Evolutionary conservation across 2,797 vertebrate species (phyloP).

Genomic region (Thalassophryne amazonica): DNA sequence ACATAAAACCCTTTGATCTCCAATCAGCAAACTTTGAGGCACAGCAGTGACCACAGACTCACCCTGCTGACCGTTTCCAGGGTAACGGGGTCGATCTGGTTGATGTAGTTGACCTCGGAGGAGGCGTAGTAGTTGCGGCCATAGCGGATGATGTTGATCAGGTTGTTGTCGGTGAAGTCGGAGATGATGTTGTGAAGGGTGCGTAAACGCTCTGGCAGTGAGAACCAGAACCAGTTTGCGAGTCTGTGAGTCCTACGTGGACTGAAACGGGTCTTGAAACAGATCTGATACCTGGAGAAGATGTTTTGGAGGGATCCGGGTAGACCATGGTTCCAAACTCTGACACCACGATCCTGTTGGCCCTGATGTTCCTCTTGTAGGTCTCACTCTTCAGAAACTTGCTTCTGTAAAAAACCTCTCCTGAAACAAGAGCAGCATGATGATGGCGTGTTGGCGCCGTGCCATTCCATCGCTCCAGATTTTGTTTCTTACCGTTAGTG

Average conservation of each 20-base stretch:
- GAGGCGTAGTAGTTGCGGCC: constrained; percentile 89
- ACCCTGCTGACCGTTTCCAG: constrained; percentile 90
- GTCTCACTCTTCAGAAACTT: constrained; percentile 89
- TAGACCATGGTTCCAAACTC: constrained; percentile 96
- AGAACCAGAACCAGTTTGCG: not conserved
- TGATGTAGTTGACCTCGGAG: constrained; percentile 91
- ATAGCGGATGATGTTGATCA: constrained; percentile 91
- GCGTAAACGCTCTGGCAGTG: constrained; percentile 81
- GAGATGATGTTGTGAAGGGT: constrained; percentile 87
- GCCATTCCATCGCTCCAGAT: not conserved
- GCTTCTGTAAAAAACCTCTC: constrained; percentile 89
- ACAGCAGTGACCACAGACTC: constrained; percentile 2
- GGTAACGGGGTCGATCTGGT: constrained; percentile 84
- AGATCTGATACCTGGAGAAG: constrained; percentile 84
- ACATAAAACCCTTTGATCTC: no score
- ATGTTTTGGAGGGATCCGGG: constrained; percentile 95
- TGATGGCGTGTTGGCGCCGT: no score
- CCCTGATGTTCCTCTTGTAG: constrained; percentile 82
- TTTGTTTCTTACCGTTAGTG: constrained; percentile 76
- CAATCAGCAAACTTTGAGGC: no score
- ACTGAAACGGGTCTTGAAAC: not conserved
- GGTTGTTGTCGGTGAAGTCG: constrained; percentile 95
- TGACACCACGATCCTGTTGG: constrained; percentile 88
- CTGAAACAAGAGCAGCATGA: constrained; percentile 59
- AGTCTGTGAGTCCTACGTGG: no score